Conservation (phyloP, 2,113 vertebrate genomes). For the Corythaixoides concolor region DNA sequence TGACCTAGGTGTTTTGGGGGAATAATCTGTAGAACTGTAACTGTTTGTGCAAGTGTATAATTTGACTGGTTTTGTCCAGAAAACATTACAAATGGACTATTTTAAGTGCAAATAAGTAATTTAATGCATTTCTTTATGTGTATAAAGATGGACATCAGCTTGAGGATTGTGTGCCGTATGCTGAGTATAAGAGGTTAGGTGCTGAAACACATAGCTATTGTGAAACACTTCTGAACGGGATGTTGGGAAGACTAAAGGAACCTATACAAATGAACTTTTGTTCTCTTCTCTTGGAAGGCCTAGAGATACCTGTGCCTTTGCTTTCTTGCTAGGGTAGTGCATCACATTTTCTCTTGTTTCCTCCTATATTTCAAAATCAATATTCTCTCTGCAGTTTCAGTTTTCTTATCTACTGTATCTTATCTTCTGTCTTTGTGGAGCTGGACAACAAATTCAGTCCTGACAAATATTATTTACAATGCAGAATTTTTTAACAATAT, state of each 20-base stretch:
- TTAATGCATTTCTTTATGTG: not conserved
- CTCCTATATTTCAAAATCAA: constrained; percentile 39
- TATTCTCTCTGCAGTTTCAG: not conserved
- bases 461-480: not conserved
- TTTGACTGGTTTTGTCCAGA: not conserved
- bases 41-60: not conserved
- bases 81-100: not conserved
- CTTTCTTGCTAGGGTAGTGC: not conserved
- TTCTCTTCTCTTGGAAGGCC: not conserved
- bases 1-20: not conserved
- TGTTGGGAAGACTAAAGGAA: not conserved
- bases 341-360: constrained; percentile 2
- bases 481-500: not conserved
- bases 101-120: not conserved
- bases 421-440: not conserved
- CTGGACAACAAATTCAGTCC: not conserved
- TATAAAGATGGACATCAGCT: not conserved
- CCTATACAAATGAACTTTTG: not conserved
- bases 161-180: not conserved
- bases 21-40: not conserved
- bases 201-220: not conserved
- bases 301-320: not conserved
- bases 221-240: not conserved
- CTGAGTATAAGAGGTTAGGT: not conserved
- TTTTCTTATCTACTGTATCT: constrained; percentile 12